A percentile compares a stretch with the other conserved stretches of the same genome.
Evolutionary conservation across 2,113 vertebrate species (phyloP).

Genomic region (Verasper variegatus): DNA sequence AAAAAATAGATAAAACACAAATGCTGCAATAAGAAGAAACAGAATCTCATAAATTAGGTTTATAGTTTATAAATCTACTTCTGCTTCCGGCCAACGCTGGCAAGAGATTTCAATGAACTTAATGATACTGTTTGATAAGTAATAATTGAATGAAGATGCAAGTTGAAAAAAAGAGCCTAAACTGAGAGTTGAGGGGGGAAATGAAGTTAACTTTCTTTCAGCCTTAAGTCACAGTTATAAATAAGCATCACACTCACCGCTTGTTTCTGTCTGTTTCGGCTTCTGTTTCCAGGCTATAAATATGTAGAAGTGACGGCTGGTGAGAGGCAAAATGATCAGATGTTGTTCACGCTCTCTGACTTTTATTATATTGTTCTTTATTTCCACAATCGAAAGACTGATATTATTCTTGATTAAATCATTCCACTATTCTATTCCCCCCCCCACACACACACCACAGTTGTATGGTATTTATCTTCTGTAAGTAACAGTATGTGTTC

Average conservation of each 20-base stretch:
- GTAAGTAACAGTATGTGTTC: not conserved
- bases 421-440: not conserved
- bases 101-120: no score
- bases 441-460: no score
- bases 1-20: slow-evolving; percentile 14
- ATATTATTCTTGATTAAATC: not conserved
- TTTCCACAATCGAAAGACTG: not conserved
- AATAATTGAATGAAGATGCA: not conserved
- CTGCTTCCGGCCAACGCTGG: not conserved
- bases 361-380: not conserved
- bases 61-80: not conserved
- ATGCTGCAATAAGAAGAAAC: not conserved
- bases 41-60: slow-evolving; percentile 2
- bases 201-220: slow-evolving; percentile 3
- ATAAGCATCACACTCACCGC: slow-evolving; percentile 20
- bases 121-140: not conserved
- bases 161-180: not conserved
- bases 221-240: slow-evolving; percentile 7
- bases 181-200: not conserved
- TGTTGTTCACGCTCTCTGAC: not conserved
- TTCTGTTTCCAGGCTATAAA: slow-evolving; percentile 30
- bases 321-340: slow-evolving; percentile 1
- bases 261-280: slow-evolving; percentile 27
- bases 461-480: not conserved
- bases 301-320: not conserved